Base-by-base conservation (phyloP, 2,888 invertebrate genomes). In the Volucella inanis region DNA sequence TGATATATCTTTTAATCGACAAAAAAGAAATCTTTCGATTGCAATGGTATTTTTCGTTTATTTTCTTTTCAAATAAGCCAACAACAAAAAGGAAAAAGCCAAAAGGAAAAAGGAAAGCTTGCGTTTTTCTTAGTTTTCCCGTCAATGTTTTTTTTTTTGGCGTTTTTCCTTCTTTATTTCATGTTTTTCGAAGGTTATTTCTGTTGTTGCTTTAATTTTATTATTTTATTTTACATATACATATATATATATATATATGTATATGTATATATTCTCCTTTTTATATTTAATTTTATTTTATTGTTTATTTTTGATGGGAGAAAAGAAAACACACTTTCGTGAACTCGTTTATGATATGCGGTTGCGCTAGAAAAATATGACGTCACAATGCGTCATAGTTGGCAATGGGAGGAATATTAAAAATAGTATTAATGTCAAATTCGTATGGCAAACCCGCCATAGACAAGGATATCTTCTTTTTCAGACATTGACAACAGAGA, bases 351-450 rank as follows among this genome's bases (percentile, higher is more conserved):
- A 67, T 57, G 57, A 57, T 50, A 64, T 77, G 85, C 85, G 85
- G 31, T 85, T 85, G 85, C 85, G 85, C 85, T 81, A 72, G 65
- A 76, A 80, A 76, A 61, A 55, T 31, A 31, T 85, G 81, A 85
- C 85, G 81, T 85, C 85, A 85, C 85, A 85, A 80, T 85, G 85
- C 85, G 85, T 85, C 85, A 85, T 81, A 81, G 68, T 81, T 81
- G 68, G 55, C 71, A 80, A 71, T 71, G 80, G 50, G 41, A 55
- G 15, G 41, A 14, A 59, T 68, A 67, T 45, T 75, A 75, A 59
- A 85, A 80, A 80, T 85, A 76, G 76, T 57, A 71, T 76, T 72
- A 67, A 71, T 76, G 80, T 57, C 80, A 81, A 68, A 81, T 49
- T 41, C 18, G 43, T 31, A n/a, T 47, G 47, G 18, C 54, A 74